These are phyloP conservation scores for Clitarchus hookeri DNA, from an alignment of 2,888 invertebrate species.

Conservation along the genomic window DNA sequence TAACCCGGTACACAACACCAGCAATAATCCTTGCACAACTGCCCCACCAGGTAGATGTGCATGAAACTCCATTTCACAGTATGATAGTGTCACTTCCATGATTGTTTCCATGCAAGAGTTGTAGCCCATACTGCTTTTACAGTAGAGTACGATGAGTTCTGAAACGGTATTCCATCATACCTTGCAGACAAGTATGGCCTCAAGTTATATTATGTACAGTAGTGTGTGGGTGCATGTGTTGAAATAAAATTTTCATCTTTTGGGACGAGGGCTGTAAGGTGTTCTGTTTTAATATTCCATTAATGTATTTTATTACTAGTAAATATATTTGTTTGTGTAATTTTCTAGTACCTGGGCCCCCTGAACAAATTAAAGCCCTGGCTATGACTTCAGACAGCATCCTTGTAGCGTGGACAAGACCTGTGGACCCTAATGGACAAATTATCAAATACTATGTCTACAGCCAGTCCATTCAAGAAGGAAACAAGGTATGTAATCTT, in stretches of 20 bases:
- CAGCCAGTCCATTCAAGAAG: slow-evolving; percentile 51
- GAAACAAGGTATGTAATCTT: background rate
- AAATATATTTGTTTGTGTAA: background rate
- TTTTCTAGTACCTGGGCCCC: slow-evolving; percentile 76
- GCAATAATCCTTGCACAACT: too few relatives aligned
- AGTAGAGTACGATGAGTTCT: too few relatives aligned
- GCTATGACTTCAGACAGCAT: slow-evolving; percentile 81
- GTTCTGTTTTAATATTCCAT: slow-evolving; percentile 15
- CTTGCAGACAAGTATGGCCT: too few relatives aligned
- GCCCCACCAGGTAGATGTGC: too few relatives aligned
- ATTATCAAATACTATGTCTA: slow-evolving; percentile 84
- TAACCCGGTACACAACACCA: too few relatives aligned
- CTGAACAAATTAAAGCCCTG: slow-evolving; percentile 81
- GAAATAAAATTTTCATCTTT: slow-evolving; percentile 29
- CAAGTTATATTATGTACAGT: too few relatives aligned
- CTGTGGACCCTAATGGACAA: slow-evolving; percentile 77
- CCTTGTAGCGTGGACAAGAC: slow-evolving; percentile 83
- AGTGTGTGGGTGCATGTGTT: background rate
- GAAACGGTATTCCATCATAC: too few relatives aligned
- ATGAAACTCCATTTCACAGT: too few relatives aligned
- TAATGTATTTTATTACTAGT: background rate
- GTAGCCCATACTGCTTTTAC: too few relatives aligned
- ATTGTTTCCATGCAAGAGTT: too few relatives aligned
- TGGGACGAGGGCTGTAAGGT: background rate
- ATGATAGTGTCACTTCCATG: too few relatives aligned